These are phyloP conservation scores for Tiphia femorata DNA, from an alignment of 2,888 invertebrate species.

Conservation along the genomic window DNA sequence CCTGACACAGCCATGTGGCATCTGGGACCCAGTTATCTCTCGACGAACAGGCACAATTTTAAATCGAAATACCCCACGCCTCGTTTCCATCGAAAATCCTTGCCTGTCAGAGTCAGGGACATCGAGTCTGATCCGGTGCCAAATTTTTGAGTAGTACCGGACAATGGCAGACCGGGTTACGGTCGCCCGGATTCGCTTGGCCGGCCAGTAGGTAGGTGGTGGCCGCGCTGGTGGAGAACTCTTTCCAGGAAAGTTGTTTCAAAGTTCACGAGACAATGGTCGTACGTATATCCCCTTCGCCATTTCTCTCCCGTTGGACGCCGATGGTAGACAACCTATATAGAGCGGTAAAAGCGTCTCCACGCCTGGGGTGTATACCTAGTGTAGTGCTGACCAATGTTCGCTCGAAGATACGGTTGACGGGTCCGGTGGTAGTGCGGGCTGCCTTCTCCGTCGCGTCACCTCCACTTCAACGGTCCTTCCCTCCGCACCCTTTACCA, in stretches of 20 bases:
- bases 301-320: slow-evolving; percentile 39
- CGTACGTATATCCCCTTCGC: slow-evolving; percentile 50
- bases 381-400: slow-evolving; percentile 62
- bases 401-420: slow-evolving; percentile 66
- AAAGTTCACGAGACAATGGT: slow-evolving; percentile 67
- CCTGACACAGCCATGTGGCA: no score
- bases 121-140: slow-evolving; percentile 8
- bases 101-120: background rate
- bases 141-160: slow-evolving; percentile 18
- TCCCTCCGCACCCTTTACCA: slow-evolving; percentile 33
- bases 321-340: slow-evolving; percentile 43
- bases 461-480: slow-evolving; percentile 47
- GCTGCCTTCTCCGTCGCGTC: slow-evolving; percentile 47
- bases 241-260: slow-evolving; percentile 63
- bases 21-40: no score
- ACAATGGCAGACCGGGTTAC: slow-evolving; percentile 19
- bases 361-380: slow-evolving; percentile 38
- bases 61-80: no score
- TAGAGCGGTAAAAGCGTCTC: slow-evolving; percentile 49
- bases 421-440: slow-evolving; percentile 47
- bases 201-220: background rate
- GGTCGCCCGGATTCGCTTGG: background rate
- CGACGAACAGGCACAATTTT: no score
- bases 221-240: no score
- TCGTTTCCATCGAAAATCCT: background rate